These are phyloP conservation scores for Lanius ludovicianus DNA, from an alignment of 2,113 vertebrate species.

Conservation along the genomic window DNA sequence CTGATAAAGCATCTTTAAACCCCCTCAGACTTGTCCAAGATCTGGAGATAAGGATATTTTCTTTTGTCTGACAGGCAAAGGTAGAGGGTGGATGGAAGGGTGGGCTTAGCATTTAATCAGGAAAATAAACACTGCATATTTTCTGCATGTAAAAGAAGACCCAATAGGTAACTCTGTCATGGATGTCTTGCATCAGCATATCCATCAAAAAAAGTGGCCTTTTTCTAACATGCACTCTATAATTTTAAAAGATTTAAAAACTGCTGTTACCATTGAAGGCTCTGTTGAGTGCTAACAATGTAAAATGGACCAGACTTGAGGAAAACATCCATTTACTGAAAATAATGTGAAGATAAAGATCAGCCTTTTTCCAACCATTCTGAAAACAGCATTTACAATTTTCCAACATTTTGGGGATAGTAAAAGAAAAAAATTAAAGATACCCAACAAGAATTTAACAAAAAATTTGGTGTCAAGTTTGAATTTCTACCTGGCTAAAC, in stretches of 20 bases:
- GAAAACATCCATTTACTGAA: background rate
- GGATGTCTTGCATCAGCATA: background rate
- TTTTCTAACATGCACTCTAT: background rate
- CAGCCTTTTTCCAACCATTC: background rate
- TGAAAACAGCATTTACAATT: background rate
- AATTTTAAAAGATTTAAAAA: background rate
- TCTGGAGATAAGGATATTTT: background rate
- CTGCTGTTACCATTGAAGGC: background rate
- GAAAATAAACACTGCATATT: background rate
- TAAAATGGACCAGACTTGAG: background rate
- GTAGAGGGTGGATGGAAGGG: background rate
- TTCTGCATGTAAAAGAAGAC: background rate
- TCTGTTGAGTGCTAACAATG: background rate
- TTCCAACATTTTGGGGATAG: background rate
- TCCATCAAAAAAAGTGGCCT: background rate
- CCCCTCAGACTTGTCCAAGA: background rate
- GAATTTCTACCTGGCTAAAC: background rate
- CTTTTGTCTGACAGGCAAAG: background rate
- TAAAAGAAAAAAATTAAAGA: background rate
- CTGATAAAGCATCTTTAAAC: background rate
- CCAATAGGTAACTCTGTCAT: background rate
- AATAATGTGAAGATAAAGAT: background rate
- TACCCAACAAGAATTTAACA: background rate
- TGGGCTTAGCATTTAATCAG: background rate
- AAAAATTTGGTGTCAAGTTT: background rate